Base-by-base conservation (phyloP, 2,888 invertebrate species). In the Rhagophthalmus giganteus region DNA sequence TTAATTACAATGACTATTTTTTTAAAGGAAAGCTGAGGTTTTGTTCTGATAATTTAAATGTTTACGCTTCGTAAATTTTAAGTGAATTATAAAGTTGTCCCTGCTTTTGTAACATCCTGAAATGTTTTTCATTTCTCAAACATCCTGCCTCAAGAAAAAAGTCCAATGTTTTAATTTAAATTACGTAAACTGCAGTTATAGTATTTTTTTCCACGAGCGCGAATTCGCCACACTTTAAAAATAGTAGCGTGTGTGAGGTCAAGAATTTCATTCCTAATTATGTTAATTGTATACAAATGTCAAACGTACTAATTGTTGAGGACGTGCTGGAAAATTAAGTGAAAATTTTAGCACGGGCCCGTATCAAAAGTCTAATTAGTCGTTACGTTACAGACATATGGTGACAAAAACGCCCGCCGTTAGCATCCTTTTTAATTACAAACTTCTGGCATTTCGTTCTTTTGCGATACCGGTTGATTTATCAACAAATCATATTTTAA, bases 291-390 rank as follows among this genome's bases (percentile, higher is more conserved):
- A 11, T 33, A 31, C 54, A 54, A 54, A 54, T 54, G 54, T 54
- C 46, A 45, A 16, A 28, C 28, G 16, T 31, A 38, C 46, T 54
- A 54, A 54, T 54, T 49, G 54, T 44, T 34, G 40, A 32, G 40
- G 54, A 44, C 50, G 50, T 54, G 27, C 46, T 38, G 46, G 40
- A 47, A 54, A 54, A 54, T 54, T 54, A 54, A 54, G 54, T 54
- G 54, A 54, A 54, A 34, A 54, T 54, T 54, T 54, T 50, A 45
- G 54, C 64, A 69, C 70, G 70, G 64, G 64, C 63, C 65, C 68
- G 70, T 70, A 70, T 66, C 66, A 64, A 65, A 63, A 67, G 69
- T 62, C 65, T 54, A 54, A 54, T 54, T 54, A 48, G 53, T 48
- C 53, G 53, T 48, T 44, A 34, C 31, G 35, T 35, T 34, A 34